Conservation (phyloP, 2,888 invertebrate genomes). For the Ryuthela nishihirai region DNA sequence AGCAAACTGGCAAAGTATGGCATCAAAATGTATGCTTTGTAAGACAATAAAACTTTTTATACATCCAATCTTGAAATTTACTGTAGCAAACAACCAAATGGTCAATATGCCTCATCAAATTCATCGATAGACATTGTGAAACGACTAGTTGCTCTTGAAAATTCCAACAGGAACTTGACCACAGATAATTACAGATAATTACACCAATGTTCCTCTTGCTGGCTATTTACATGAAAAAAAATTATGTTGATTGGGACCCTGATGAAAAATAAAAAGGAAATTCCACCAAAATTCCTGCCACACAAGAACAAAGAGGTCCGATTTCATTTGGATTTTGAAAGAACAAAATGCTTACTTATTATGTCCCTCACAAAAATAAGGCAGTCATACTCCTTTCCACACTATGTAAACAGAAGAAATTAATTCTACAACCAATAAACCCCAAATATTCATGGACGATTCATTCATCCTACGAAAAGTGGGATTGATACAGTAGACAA, state of each 20-base stretch:
- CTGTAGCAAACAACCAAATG: neutral
- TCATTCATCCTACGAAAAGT: neutral
- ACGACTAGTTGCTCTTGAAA: neutral
- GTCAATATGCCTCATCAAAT: neutral
- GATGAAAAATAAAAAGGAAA: neutral
- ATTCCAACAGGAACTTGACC: neutral
- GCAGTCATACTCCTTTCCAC: no score
- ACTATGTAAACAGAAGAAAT: neutral
- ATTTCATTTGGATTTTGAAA: neutral
- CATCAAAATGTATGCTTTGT: neutral
- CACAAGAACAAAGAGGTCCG: neutral
- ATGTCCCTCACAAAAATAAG: no score
- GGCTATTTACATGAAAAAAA: neutral
- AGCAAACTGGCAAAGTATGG: neutral
- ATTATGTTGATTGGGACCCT: neutral
- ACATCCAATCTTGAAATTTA: neutral
- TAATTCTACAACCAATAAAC: neutral
- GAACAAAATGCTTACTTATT: no score
- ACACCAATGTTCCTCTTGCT: neutral
- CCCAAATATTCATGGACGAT: neutral
- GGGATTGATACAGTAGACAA: neutral
- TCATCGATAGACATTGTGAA: neutral
- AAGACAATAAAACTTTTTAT: neutral
- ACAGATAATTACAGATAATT: neutral
- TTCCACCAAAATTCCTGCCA: neutral